Base-by-base conservation (phyloP, 2,113 vertebrate genomes). In the Bufo gargarizans region DNA sequence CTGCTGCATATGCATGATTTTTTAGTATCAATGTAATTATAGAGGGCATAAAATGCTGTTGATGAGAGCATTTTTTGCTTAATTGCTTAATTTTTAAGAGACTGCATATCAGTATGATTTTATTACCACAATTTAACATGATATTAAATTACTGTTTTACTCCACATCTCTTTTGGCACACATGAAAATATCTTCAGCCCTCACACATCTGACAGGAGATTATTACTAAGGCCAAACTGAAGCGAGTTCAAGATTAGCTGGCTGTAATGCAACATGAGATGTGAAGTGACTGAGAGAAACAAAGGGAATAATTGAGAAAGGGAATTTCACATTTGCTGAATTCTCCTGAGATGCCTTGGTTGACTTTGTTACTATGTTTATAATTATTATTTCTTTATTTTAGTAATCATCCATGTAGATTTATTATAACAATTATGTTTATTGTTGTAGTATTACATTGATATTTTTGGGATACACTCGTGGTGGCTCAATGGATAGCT, bases 1-100 rank as follows among this genome's bases (percentile, higher is more conserved):
- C 81, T 88, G 87, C 87, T 82, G 87, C 80, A 83, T 88, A 77
- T 88, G 87, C 87, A 88, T 84, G 87, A 83, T 83, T 88, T 33
- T 83, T 88, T 88, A 88, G 69, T 88, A 88, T 88, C 87, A 83
- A 50, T 84, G 80, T 88, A 88, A 88, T 83, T 88, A 88, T 88
- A 88, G 87, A 88, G 87, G 80, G 80, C 87, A 88, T 88, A 88
- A 88, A 88, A 88, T 77, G 87, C 55, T 88, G 87, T 88, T 88
- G 80, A 88, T 88, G 87, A 88, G 86, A 82, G 87, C 87, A 84
- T 88, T 88, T 88, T 88, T 88, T 82, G 69, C 82, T 74, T 88
- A 88, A 88, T 88, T 83, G 87, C 87, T 88, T 82, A 88, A 88
- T 88, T 88, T 88, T 88, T 88, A 88, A 76, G 87, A 72, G 80